Evolutionary conservation across 2,888 invertebrate genomes (phyloP), one percentile per base, ranked within the genome.

Genomic region (Hirudinaria manillensis): DNA sequence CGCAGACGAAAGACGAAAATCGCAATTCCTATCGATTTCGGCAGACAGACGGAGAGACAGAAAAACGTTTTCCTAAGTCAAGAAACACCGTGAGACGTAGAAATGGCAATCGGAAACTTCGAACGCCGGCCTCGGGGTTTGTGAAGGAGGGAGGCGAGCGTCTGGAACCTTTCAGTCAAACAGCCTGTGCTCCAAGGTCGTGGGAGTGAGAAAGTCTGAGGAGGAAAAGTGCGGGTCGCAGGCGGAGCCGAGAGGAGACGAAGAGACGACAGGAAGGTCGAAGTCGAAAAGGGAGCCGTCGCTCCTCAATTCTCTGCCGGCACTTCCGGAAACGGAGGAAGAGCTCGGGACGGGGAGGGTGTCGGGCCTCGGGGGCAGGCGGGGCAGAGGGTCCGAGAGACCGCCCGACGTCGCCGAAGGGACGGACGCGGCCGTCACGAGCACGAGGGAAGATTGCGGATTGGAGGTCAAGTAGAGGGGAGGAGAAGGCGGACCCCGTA

Each of bases 281-380:
- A 61, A 61, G 61, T 61, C 29, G 61, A 61, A 61, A 24, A 61
- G 24, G 24, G 61, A 61, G 13, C 61, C 61, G 61, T 61, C 61
- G 61, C 61, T 61, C 24, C 61, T 27, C 61, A 61, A 10, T 27
- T 29, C 29, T n/a, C 13, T 61, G n/a, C n/a, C n/a, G 13, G 45
- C 10, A n/a, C 10, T 27, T n/a, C 29, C 24, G 3, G 19, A n/a
- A 29, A 61, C 61, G 24, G 24, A 27, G 4, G n/a, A 24, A 27
- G 56, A 61, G 61, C 24, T n/a, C 61, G n/a, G n/a, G 10, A 61
- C 61, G 21, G 61, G 61, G 24, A 61, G 61, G n/a, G 61, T 61
- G 61, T 29, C n/a, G 13, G 61, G 61, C 24, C 61, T 61, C 13
- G n/a, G 24, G 61, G 61, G 61, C 24, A 61, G 61, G 29, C 61